Base-by-base conservation (phyloP, 2,113 vertebrate genomes). In the Oryzias curvinotus region DNA sequence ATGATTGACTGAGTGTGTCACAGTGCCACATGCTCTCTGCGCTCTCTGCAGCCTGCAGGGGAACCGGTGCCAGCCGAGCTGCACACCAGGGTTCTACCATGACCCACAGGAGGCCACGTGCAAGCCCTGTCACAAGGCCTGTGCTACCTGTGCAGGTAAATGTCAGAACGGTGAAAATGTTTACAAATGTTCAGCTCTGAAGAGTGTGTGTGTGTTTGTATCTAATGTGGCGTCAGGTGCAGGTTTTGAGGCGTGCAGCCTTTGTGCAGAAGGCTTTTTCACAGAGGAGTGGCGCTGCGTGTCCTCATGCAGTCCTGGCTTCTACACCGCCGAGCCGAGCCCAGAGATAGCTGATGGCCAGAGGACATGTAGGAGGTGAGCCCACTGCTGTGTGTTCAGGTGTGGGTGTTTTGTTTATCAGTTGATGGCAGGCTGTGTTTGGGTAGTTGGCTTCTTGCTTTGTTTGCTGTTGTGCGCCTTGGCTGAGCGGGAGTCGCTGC, bases 211-310 rank as follows among this genome's bases (percentile, higher is more conserved):
- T 72, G 3, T 70, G 14, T 56, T 41, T 72, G 3, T 48, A 17
- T 46, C 23, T 72, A 51, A 1, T 71, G 57, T 1, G 42, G 49
- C 30, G 17, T 74, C 85, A 98, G 97, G 94, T 71, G 89, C 93
- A 64, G 96, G 95, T 62, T 78, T 84, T 55, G 93, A 93, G 46
- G 92, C 92, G 0, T 99, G 97, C 77, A 91, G 88, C 75, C 92
- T 80, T 52, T 99, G 97, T 83, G 93, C 93, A 14, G 90, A 93
- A 42, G 92, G 92, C 42, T 95, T 92, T 85, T 82, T 95, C 80
- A 93, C 94, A 93, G 96, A 99, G 85, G 95, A 96, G 59, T 95
- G 96, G 89, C 93, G 86, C 73, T 99, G 96, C 71, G 94, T 98
- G 65, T 83, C 89, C 41, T 92, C 91, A 68, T 99, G 97, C 77